A percentile compares a stretch with the other conserved stretches of the same genome.
phyloP scores from a whole-genome alignment of 2,797 vertebrate species.

The Pagetopsis macropterus region DNA sequence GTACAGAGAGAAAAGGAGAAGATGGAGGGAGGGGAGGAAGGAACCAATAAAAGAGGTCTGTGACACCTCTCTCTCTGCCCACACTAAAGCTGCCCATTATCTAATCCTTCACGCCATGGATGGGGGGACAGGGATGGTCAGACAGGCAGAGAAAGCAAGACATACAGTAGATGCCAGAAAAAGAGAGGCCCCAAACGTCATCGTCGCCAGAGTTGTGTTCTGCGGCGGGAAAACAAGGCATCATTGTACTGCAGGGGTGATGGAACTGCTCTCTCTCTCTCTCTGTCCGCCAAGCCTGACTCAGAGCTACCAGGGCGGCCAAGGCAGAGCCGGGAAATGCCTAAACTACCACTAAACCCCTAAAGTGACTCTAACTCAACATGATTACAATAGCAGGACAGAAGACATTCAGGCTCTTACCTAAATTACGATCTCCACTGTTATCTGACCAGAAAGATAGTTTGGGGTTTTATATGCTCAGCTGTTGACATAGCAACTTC shows the following conservation, averaged over 20 bases:
- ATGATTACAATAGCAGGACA: conserved; percentile 13
- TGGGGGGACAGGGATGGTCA: conserved; percentile 54
- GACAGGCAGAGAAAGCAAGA: conserved; percentile 66
- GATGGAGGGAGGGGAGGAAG: conserved; percentile 55
- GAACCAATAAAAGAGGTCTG: conserved; percentile 75
- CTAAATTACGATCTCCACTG: neutral
- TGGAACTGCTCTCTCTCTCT: conserved; percentile 27
- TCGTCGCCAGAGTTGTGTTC: conserved; percentile 47
- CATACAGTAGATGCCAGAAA: conserved; percentile 65
- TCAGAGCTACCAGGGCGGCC: conserved; percentile 10
- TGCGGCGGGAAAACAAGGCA: conserved; percentile 63
- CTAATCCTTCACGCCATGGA: conserved; percentile 75
- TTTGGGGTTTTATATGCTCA: neutral
- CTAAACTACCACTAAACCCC: conserved; percentile 37
- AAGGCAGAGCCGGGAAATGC: conserved; percentile 38
- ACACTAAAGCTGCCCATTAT: conserved; percentile 85
- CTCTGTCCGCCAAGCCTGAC: conserved; percentile 41
- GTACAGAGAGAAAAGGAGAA: conserved; percentile 57
- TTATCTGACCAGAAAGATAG: neutral
- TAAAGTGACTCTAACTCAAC: conserved; percentile 11
- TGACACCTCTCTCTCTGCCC: conserved; percentile 81
- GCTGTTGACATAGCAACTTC: neutral
- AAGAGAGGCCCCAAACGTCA: conserved; percentile 52
- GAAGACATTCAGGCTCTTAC: neutral
- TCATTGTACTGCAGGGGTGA: conserved; percentile 70